These are phyloP conservation scores for Drosophila incognita DNA, from an alignment of 2,888 invertebrate species.

Conservation along the genomic window DNA sequence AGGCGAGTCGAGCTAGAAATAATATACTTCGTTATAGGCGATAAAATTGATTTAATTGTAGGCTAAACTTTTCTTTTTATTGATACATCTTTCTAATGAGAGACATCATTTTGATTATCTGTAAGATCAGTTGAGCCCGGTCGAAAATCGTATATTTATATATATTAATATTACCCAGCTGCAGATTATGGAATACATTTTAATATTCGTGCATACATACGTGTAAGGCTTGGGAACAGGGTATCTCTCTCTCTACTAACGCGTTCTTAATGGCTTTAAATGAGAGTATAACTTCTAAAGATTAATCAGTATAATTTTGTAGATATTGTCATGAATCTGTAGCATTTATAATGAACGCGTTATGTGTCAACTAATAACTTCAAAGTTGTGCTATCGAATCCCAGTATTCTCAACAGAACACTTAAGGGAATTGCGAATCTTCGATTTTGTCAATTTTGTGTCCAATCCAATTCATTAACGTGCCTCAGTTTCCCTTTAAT, in stretches of 20 bases:
- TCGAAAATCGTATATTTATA: background rate
- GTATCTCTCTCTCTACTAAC: background rate
- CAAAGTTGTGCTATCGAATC: background rate
- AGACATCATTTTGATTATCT: background rate
- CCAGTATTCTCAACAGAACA: background rate
- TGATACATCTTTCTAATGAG: background rate
- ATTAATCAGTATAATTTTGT: background rate
- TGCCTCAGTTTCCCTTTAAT: constrained; percentile 12
- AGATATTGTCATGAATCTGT: background rate
- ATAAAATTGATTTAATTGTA: background rate
- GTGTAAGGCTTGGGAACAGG: background rate
- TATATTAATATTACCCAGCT: background rate
- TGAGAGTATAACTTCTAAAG: rapidly evolving
- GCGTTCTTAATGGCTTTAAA: background rate
- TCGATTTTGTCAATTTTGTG: background rate
- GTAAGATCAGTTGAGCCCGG: background rate
- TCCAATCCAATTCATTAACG: constrained; percentile 13
- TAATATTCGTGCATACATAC: background rate
- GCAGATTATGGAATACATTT: too few relatives aligned
- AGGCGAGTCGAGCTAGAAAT: background rate
- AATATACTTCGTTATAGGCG: background rate
- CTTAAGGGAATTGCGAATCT: background rate
- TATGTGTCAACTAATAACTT: background rate
- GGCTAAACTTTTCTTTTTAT: background rate
- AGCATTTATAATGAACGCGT: background rate